Evolutionary conservation across 1,140 invertebrate species (phyloP), one percentile per base, ranked within the genome.

Genomic region (Asobara japonica): DNA sequence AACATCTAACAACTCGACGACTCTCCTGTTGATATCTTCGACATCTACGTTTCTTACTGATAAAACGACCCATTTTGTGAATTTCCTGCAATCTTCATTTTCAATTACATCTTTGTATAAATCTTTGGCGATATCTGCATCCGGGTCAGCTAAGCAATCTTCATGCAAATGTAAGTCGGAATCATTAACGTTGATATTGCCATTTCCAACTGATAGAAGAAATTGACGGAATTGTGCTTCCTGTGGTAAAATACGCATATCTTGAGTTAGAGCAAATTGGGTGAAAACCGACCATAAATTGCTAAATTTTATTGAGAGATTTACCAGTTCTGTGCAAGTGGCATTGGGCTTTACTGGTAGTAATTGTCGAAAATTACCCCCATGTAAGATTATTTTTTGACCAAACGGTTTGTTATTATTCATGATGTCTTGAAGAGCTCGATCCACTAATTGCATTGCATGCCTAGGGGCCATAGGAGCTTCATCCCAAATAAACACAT

Each of bases 301-400:
- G 73, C 67, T 73, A 38, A 61, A 70, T 60, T 75, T 74, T 13
- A 78, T 71, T 0, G 76, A 74, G 25, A 71, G 36, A 67, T 65
- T 66, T 13, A 76, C 22, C 18, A 69, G n/a, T 56, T 74, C 73
- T 62, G 5, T 25, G 2, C 67, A 65, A 22, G 75, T 77, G 7
- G 56, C 71, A 61, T 71, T 25, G 13, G 62, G 70, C 66, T 3
- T 76, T 31, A 20, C 71, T 64, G 73, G 74, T 22, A 76, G 13
- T 65, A 82, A 56, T 25, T 56, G 48, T 13, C 48, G 16, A 82
- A 18, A 64, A 76, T 71, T 76, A 80, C 78, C n/a, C 76, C 80
- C 16, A 78, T 22, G 48, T 56, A 56, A 22, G 8, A 56, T 56
- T 22, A 56, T 56, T 22, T 56, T 56, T 22, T 7, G 3, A 22